phyloP scores from a whole-genome alignment of 1,140 invertebrate species.

The Zaprionus gabonicus region DNA sequence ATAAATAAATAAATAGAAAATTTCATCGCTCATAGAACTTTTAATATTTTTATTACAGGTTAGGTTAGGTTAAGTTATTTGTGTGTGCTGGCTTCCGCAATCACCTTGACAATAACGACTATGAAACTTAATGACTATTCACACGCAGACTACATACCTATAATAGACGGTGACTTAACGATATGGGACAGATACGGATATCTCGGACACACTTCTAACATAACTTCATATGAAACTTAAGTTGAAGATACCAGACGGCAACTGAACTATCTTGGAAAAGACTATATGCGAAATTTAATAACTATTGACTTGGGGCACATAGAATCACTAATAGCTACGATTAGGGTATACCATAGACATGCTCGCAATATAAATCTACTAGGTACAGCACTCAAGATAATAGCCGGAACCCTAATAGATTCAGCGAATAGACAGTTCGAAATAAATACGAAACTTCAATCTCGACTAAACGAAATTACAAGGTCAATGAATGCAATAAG shows the following conservation, averaged over 20 bases:
- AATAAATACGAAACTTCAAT: constrained; percentile 26
- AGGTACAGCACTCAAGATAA: constrained; percentile 11
- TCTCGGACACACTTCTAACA: not conserved
- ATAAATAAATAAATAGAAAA: too few relatives aligned
- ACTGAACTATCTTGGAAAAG: constrained; percentile 3
- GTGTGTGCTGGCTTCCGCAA: not conserved
- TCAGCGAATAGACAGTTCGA: constrained; percentile 20
- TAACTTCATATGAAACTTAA: constrained; percentile 16
- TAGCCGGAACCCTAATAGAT: constrained; percentile 32
- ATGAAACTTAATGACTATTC: not conserved
- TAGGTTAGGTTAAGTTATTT: not conserved
- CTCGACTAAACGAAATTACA: constrained; percentile 8
- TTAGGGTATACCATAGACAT: constrained; percentile 12
- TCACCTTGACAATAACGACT: constrained; percentile 2
- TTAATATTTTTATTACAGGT: constrained; percentile 11
- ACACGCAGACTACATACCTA: constrained; percentile 10
- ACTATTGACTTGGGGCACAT: constrained; percentile 7
- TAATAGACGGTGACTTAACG: too few relatives aligned
- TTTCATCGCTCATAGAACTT: not conserved
- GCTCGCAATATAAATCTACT: constrained; percentile 23
- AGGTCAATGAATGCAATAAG: constrained; percentile 12
- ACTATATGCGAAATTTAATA: constrained; percentile 13
- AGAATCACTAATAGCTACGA: not conserved
- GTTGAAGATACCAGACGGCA: constrained; percentile 5
- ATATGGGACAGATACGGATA: too few relatives aligned